Base-by-base conservation (phyloP, 2,113 vertebrate genomes). In the Podocnemis expansa region DNA sequence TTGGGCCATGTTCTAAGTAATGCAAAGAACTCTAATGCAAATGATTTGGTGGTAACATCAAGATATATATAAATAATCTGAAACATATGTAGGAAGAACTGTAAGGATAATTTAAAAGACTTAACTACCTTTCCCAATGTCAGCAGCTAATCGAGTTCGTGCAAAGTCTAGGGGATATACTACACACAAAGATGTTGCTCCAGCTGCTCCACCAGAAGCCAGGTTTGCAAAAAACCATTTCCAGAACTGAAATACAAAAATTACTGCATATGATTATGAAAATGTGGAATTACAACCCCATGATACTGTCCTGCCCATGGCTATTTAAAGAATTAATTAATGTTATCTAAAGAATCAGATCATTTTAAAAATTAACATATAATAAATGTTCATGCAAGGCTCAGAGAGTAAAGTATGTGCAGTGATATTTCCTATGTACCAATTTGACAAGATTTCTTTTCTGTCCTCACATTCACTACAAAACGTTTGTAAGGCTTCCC, bases 151-250 rank as follows among this genome's bases (percentile, higher is more conserved):
- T 79, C 70, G 89, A 43, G 97, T 97, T 93, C 88, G 70, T 56
- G 97, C 87, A 82, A 98, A 97, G 84, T 97, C 97, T 85, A 97
- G 78, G 0, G 89, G 97, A 87, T 97, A 97, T 2, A 94, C 95
- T 31, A 96, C 96, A 90, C 97, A 97, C 55, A 97, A 58, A 25
- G 97, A 97, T 49, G 97, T 96, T 51, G 97, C 97, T 75, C 97
- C 97, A 79, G 97, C 97, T 82, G 98, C 97, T 93, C 97, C 54
- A 5, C 97, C 96, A 78, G 97, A 93, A 90, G 96, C 97, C 86
- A 97, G 88, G 81, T 97, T 97, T 91, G 96, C 97, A 70, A 97
- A 43, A 92, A 97, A 96, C 87, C 95, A 97, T 80, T 95, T 96
- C 90, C 96, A 93, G 89, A 98, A 97, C 96, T 94, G 94, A 92